phyloP scores from a whole-genome alignment of 2,797 vertebrate genomes.

The Tragelaphus eurycerus region DNA sequence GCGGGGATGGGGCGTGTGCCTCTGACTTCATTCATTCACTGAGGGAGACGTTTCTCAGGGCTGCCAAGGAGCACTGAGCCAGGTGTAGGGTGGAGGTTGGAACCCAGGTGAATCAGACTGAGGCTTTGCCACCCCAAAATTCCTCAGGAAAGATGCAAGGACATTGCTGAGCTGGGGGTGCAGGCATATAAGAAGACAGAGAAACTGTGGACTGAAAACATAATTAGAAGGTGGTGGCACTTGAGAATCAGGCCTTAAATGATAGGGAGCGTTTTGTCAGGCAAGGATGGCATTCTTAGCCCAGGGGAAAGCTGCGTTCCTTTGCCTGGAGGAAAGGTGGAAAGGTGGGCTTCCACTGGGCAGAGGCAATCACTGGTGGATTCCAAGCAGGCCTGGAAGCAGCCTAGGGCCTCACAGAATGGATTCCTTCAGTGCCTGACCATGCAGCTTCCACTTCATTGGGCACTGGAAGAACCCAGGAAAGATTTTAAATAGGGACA shows the following conservation, averaged over 20 bases:
- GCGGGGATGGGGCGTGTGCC: neutral
- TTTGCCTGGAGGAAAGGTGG: neutral
- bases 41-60: conserved; percentile 5
- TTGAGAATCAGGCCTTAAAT: neutral
- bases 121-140: neutral
- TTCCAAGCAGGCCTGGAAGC: neutral
- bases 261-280: neutral
- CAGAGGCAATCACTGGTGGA: neutral
- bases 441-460: neutral
- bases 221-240: neutral
- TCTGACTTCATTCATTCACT: neutral
- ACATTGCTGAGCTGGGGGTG: neutral
- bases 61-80: neutral
- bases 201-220: neutral
- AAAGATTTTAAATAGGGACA: neutral
- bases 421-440: neutral
- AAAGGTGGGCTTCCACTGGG: neutral
- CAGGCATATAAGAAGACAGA: neutral
- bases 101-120: neutral
- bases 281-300: neutral
- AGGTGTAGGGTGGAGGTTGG: neutral
- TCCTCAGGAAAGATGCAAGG: neutral
- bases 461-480: neutral
- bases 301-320: neutral
- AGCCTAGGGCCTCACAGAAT: neutral